These are phyloP conservation scores for human DNA, from an alignment of 2,113 vertebrate genomes.

Conservation along the genomic window GRCh38 chr4:33874501-33875000, in stretches of 20 bases:
- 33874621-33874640: neutral
- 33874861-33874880: conserved; percentile 50
- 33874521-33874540: neutral
- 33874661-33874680: neutral
- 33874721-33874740: neutral
- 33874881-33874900: conserved; percentile 12
- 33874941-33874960: conserved; percentile 57
- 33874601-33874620: neutral
- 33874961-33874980: conserved; percentile 62
- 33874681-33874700: neutral
- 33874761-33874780: neutral
- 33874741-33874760: neutral
- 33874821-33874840: neutral
- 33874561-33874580: neutral
- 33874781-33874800: neutral
- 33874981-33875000: conserved; percentile 48
- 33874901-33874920: conserved; percentile 46
- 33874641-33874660: neutral
- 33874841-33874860: neutral
- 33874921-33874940: conserved; percentile 60
- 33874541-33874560: neutral
- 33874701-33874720: neutral
- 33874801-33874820: conserved; percentile 42
- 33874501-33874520: neutral
- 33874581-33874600: neutral